Evolutionary conservation across 2,888 invertebrate species (phyloP).

Genomic region (Tipula helvola): DNA sequence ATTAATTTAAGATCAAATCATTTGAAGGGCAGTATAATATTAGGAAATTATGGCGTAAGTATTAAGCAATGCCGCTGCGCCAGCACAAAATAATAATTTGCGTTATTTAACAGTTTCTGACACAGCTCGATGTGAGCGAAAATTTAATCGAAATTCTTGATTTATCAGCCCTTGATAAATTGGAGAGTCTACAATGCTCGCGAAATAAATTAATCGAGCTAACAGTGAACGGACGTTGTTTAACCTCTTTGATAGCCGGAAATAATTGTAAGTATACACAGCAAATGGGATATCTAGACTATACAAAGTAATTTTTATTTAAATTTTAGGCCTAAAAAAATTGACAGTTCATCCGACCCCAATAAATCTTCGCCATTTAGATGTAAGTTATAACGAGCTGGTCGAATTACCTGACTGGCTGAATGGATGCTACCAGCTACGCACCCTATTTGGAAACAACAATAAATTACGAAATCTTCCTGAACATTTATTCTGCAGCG

Average conservation of each 20-base stretch:
- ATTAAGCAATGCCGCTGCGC: background rate
- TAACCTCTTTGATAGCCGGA: conserved; percentile 65
- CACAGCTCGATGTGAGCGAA: conserved; percentile 71
- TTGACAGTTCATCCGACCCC: conserved; percentile 58
- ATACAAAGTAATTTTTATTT: background rate
- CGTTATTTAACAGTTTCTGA: conserved; percentile 51
- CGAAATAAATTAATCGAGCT: conserved; percentile 64
- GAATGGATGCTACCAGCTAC: conserved; percentile 55
- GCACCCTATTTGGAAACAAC: conserved; percentile 61
- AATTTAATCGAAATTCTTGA: conserved; percentile 74
- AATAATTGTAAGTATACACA: conserved; percentile 53
- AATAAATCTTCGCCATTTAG: conserved; percentile 56
- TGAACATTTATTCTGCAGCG: conserved; percentile 60
- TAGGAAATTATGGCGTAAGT: conserved; percentile 74
- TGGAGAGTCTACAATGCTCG: conserved; percentile 65
- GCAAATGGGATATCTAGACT: background rate
- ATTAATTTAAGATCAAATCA: conserved; percentile 67
- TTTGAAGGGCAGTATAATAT: conserved; percentile 69
- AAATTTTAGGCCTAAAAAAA: conserved; percentile 51
- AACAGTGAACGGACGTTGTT: conserved; percentile 61
- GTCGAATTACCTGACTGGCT: conserved; percentile 65
- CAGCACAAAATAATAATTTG: no score
- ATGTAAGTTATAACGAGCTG: conserved; percentile 67
- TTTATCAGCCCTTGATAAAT: conserved; percentile 61
- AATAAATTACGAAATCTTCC: conserved; percentile 57